Conservation (phyloP, 2,797 vertebrate species). For the Synanceia verrucosa region DNA sequence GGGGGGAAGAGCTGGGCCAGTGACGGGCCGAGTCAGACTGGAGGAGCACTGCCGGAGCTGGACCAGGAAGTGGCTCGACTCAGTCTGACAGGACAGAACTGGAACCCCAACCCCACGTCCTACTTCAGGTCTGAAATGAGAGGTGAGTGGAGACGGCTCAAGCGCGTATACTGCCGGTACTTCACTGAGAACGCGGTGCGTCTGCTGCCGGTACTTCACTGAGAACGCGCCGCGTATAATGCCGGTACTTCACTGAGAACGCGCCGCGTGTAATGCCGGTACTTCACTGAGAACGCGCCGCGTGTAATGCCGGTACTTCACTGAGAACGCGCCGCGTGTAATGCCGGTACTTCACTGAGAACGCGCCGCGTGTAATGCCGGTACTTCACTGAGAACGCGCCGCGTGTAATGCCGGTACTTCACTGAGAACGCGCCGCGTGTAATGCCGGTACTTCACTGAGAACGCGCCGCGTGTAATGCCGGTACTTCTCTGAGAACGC, state of each 20-base stretch:
- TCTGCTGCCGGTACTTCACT: background rate
- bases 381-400: no score
- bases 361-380: no score
- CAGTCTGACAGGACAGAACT: conserved; percentile 88
- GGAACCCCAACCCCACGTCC: conserved; percentile 88
- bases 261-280: background rate
- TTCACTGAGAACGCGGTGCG: background rate
- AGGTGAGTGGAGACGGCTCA: conserved; percentile 77
- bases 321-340: no score
- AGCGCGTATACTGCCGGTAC: no score
- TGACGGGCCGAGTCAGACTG: background rate
- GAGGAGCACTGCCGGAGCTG: conserved; percentile 78
- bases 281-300: no score
- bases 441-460: no score
- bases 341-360: no score
- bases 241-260: background rate
- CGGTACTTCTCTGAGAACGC: no score
- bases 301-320: no score
- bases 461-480: no score
- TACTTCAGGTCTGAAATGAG: conserved; percentile 91
- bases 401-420: no score
- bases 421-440: no score
- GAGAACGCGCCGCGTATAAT: background rate
- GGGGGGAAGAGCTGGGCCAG: conserved; percentile 52
- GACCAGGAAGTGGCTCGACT: conserved; percentile 91